Conservation (phyloP, 2,113 vertebrate species). For the Tychaedon coryphoeus region DNA sequence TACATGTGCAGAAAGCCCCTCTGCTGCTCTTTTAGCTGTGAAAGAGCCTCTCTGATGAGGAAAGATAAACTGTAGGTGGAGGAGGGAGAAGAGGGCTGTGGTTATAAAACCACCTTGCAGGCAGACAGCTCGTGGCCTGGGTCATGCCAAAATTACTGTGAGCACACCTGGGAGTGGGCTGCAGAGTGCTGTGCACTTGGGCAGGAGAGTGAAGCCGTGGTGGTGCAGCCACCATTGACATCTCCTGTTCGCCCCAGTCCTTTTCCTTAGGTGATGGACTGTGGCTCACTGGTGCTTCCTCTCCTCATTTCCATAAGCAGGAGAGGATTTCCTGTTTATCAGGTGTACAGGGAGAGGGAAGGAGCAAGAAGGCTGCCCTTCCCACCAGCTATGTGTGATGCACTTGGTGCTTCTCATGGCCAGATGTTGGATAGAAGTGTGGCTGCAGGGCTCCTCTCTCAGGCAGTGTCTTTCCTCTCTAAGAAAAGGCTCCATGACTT, state of each 20-base stretch:
- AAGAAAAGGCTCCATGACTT: neutral
- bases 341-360: neutral
- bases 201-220: neutral
- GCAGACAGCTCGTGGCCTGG: neutral
- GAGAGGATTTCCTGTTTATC: neutral
- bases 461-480: neutral
- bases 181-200: neutral
- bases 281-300: neutral
- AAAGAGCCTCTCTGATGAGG: neutral
- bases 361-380: neutral
- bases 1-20: neutral
- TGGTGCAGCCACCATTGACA: fast-evolving
- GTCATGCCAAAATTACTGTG: neutral
- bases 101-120: neutral
- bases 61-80: neutral
- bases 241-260: neutral
- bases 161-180: neutral
- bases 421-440: fast-evolving
- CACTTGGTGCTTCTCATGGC: neutral
- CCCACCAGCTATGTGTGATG: neutral
- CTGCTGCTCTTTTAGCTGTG: neutral
- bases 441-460: neutral
- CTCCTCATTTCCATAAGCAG: neutral
- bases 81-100: neutral
- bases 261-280: neutral